Base-by-base conservation (phyloP, 2,113 vertebrate species). In the Hippolais icterina region DNA sequence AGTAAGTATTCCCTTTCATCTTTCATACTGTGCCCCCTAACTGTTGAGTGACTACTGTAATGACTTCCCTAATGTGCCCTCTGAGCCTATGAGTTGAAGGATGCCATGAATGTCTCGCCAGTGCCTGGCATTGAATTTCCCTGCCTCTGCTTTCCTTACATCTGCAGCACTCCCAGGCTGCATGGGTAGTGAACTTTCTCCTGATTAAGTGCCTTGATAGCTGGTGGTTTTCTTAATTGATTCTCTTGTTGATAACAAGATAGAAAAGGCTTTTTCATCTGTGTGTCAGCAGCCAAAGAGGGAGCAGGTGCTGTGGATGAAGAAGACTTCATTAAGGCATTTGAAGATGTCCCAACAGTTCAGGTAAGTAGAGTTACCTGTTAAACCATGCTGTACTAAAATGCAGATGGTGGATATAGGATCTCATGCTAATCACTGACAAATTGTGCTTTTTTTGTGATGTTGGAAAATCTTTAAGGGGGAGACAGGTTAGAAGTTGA, bases 291-390 rank as follows among this genome's bases (percentile, higher is more conserved):
- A 94, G 93, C 98, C 94, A 99, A 99, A 98, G 99, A 99, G 92
- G 99, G 98, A 83, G 99, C 99, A 21, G 99, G 99, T 83, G 99
- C 99, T 59, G 98, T 99, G 10, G 99, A 99, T 95, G 99, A 99
- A 92, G 99, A 99, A 83, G 99, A 99, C 87, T 99, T 99, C 89
- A 99, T 99, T 78, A 99, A 99, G 97, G 98, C 98, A 52, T 99
- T 99, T 97, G 99, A 99, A 81, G 99, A 99, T 50, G 99, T 99
- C 41, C 99, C 99, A 76, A 87, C 98, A 4, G 97, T 99, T 61
- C 99, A 99, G 98, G 99, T 99, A 96, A 61, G 84, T 72, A 69
- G 61, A 41, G 52, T 28, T 53, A 35, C 16, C 6, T n/a, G 72
- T 83, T 77, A 68, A 66, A 92, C 27, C 27, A 50, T 10, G 6